A percentile compares a stretch with the other conserved stretches of the same genome.
phyloP scores from a whole-genome alignment of 2,113 vertebrate species.

The Protobothrops mucrosquamatus region DNA sequence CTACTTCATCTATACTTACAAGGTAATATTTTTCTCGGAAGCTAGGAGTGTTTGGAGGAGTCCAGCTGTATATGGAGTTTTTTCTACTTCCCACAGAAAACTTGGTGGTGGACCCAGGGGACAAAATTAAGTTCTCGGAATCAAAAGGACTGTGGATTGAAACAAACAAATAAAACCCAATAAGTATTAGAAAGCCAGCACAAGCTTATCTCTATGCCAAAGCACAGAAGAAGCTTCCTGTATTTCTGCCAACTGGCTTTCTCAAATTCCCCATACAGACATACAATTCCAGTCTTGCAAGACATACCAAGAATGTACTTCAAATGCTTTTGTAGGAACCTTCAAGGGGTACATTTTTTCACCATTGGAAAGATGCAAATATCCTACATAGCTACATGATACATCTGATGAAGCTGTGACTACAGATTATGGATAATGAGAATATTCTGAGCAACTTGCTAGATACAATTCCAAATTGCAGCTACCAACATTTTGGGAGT shows the following conservation, averaged over 20 bases:
- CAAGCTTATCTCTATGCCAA: neutral
- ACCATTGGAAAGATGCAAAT: neutral
- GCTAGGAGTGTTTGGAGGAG: constrained; percentile 86
- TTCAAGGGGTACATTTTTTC: neutral
- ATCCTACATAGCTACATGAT: neutral
- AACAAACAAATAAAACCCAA: neutral
- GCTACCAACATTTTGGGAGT: neutral
- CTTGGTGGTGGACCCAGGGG: constrained; percentile 74
- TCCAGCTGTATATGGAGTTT: constrained; percentile 86
- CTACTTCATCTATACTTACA: constrained; percentile 65
- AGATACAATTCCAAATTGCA: neutral
- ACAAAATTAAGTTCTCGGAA: constrained; percentile 70
- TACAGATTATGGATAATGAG: neutral
- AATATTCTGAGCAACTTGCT: neutral
- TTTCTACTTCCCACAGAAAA: constrained; percentile 84
- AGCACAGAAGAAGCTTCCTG: neutral
- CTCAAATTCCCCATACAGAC: neutral
- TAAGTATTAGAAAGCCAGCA: constrained; percentile 3
- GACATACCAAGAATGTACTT: neutral
- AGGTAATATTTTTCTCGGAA: constrained; percentile 91
- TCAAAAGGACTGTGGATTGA: constrained; percentile 82
- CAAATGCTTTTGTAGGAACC: neutral
- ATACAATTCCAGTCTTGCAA: neutral
- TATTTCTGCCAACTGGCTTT: neutral
- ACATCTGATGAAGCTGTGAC: neutral